Evolutionary conservation across 2,113 vertebrate species (phyloP), one percentile per base, ranked within the genome.

Genomic region (Miniopterus natalensis): DNA sequence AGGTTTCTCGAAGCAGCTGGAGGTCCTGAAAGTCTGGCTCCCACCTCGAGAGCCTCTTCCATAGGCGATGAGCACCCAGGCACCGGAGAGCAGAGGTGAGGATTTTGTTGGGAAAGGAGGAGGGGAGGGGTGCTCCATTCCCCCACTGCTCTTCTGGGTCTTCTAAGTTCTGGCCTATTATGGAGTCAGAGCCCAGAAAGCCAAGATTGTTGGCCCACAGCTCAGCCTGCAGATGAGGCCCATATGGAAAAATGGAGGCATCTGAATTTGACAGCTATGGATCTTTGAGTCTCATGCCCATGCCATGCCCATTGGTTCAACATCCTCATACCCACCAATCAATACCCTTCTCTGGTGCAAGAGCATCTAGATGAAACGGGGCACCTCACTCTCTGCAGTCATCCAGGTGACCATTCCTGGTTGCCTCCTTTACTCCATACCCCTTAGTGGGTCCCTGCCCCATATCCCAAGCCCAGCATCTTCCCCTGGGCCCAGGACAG

Each of bases 1-100:
- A 70, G 85, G 77, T 63, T 96, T 92, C 93, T 61, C 21, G 84
- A 96, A 90, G 96, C 92, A 83, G 27, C 85, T 57, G 63, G 92
- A 95, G 61, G 85, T 79, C 92, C 53, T 66, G 55, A 31, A 59
- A 80, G 75, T 95, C 88, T 94, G 88, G 71, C 13, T 78, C 49
- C 84, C 55, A 95, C 87, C 71, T 71, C 73, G 88, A 92, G 3
- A 15, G 80, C 55, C 29, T 15, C 90, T 49, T 92, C 25, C 53
- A n/a, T 27, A 9, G 93, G 78, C 13, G 17, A 94, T 93, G 96
- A 12, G 0, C 51, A 36, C 5, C 45, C 79, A 91, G 42, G 61
- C 61, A 61, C 93, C 49, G 42, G 79, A 90, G 70, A 29, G 0
- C 90, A 71, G 66, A 25, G 70, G 81, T 97, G 94, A 97, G 94